Conservation (phyloP, 2,888 invertebrate genomes). For the Platycheirus albimanus region DNA sequence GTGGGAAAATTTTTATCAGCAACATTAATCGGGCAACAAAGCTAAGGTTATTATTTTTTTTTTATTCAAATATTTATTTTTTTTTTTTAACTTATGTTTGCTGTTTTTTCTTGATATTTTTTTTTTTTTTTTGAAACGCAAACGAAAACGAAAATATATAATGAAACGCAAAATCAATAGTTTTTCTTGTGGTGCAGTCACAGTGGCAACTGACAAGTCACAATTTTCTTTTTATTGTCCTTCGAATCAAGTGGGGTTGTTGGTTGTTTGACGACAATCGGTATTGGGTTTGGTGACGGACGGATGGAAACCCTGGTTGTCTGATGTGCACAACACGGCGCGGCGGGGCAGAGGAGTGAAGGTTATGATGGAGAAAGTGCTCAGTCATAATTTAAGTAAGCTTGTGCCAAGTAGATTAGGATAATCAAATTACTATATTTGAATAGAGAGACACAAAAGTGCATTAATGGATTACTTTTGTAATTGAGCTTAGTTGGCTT, state of each 20-base stretch:
- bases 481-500: conserved; percentile 3
- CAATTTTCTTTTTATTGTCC: conserved; percentile 11
- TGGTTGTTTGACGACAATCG: not conserved
- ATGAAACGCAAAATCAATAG: conserved; percentile 26
- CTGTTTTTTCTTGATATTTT: conserved; percentile 6
- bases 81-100: conserved; percentile 17
- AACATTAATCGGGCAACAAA: conserved; percentile 18
- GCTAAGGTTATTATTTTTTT: not conserved
- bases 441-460: conserved; percentile 20
- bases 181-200: conserved; percentile 6
- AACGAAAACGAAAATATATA: not conserved
- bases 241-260: conserved; percentile 5
- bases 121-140: too few species aligned
- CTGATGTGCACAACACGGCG: too few species aligned
- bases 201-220: too few species aligned
- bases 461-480: conserved; percentile 20
- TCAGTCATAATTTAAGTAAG: conserved; percentile 17
- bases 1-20: conserved; percentile 12
- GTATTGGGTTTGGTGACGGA: too few species aligned
- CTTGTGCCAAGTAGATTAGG: conserved; percentile 13
- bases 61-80: not conserved
- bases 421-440: conserved; percentile 32
- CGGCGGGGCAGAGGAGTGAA: too few species aligned
- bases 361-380: not conserved
- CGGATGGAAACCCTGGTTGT: too few species aligned